These are phyloP conservation scores for Lithophane semibrunnea DNA, from an alignment of 2,888 invertebrate species.

Conservation along the genomic window DNA sequence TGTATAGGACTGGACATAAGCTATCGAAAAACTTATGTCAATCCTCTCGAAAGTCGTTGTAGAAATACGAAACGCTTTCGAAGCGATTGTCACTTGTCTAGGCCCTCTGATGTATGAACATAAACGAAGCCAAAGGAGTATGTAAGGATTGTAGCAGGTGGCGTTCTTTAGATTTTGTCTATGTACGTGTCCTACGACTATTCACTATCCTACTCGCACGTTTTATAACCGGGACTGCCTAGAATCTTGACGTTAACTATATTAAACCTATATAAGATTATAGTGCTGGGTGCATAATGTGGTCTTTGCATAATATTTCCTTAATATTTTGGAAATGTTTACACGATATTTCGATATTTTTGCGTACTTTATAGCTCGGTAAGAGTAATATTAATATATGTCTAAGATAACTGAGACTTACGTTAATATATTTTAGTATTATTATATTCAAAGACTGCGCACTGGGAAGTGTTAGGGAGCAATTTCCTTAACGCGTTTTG, in stretches of 20 bases:
- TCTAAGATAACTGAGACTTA: conserved; percentile 46
- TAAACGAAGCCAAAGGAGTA: not conserved
- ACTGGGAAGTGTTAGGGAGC: conserved; percentile 1
- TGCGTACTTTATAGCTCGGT: conserved; percentile 38
- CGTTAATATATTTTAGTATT: conserved; percentile 37
- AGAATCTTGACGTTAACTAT: not conserved
- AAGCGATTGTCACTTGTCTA: no score
- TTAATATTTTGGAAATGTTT: conserved; percentile 50
- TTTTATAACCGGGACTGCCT: not conserved
- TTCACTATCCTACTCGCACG: not conserved
- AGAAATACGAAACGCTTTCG: no score
- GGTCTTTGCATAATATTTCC: conserved; percentile 48
- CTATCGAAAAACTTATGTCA: no score
- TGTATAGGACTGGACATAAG: no score
- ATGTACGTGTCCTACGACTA: not conserved
- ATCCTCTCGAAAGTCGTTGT: no score
- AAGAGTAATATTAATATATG: conserved; percentile 31
- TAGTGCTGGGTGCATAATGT: conserved; percentile 29
- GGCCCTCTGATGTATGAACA: not conserved
- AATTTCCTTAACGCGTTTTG: conserved; percentile 16
- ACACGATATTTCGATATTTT: conserved; percentile 45
- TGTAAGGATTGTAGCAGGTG: not conserved
- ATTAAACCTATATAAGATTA: not conserved
- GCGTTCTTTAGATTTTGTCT: not conserved
- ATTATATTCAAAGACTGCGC: conserved; percentile 37